phyloP scores from a whole-genome alignment of 2,797 vertebrate genomes.

The Smutsia gigantea region DNA sequence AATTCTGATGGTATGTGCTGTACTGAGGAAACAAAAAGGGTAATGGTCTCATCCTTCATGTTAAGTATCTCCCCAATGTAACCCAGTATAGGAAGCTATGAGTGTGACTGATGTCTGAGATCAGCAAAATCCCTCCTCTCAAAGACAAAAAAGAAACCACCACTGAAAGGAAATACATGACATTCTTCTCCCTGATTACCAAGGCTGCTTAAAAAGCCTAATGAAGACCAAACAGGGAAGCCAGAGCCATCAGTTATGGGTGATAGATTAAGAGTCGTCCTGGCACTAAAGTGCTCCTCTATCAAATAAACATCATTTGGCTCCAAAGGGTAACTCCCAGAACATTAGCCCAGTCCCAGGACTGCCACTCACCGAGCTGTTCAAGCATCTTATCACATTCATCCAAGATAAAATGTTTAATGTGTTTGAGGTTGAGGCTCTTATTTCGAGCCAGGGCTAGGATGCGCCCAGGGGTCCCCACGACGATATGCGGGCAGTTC shows the following conservation, averaged over 20 bases:
- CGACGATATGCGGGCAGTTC: slow-evolving; percentile 91
- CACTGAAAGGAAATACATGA: background rate
- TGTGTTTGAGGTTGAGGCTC: slow-evolving; percentile 90
- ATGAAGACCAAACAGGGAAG: background rate
- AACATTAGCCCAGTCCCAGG: background rate
- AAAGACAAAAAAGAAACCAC: background rate
- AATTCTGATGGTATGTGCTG: background rate
- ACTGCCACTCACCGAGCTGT: slow-evolving; percentile 88
- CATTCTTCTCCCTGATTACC: background rate
- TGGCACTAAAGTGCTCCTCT: slow-evolving; percentile 53
- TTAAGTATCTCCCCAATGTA: background rate
- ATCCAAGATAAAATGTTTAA: slow-evolving; percentile 93
- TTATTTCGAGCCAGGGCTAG: slow-evolving; percentile 91
- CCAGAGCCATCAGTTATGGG: slow-evolving; percentile 75
- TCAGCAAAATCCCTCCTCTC: background rate
- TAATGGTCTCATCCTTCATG: background rate
- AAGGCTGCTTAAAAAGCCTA: background rate
- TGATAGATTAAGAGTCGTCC: slow-evolving; percentile 70
- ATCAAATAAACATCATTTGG: slow-evolving; percentile 67
- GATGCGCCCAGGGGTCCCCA: slow-evolving; percentile 91
- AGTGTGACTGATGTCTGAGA: background rate
- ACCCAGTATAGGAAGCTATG: background rate
- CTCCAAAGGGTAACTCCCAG: slow-evolving; percentile 31
- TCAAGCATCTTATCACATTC: slow-evolving; percentile 94
- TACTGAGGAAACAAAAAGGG: background rate